Conservation (phyloP, 1,140 invertebrate genomes). For the Drosophila ogumai region DNA sequence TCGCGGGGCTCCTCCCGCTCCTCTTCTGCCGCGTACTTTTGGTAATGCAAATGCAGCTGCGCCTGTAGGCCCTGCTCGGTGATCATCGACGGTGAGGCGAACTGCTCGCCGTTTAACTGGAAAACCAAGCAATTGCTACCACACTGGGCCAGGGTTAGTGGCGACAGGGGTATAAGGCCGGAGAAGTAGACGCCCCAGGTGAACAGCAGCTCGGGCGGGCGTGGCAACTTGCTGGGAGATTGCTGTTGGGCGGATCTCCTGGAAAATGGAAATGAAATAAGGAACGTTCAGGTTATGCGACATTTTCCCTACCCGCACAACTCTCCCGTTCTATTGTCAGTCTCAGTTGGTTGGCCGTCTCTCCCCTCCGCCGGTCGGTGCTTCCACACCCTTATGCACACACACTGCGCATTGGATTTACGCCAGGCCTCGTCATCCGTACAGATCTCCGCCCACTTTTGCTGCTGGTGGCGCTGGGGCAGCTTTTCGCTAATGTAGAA, state of each 20-base stretch:
- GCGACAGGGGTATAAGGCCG: slow-evolving; percentile 90
- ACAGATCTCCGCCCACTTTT: slow-evolving; percentile 87
- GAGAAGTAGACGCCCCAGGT: slow-evolving; percentile 94
- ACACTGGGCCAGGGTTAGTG: slow-evolving; percentile 86
- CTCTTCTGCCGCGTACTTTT: slow-evolving; percentile 60
- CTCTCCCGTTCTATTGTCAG: slow-evolving; percentile 36
- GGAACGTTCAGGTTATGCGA: background rate
- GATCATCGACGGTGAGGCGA: slow-evolving; percentile 87
- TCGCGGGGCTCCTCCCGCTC: slow-evolving; percentile 27
- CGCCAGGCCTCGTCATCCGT: slow-evolving; percentile 63
- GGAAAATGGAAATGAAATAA: background rate
- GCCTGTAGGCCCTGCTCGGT: slow-evolving; percentile 58
- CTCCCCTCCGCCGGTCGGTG: slow-evolving; percentile 33
- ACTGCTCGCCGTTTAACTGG: slow-evolving; percentile 94
- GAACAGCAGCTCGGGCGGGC: slow-evolving; percentile 87
- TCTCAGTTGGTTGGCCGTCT: slow-evolving; percentile 47
- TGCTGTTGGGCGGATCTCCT: slow-evolving; percentile 38
- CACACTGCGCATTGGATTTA: slow-evolving; percentile 77
- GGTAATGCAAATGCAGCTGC: slow-evolving; percentile 68
- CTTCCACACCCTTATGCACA: slow-evolving; percentile 82
- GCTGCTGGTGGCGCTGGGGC: slow-evolving; percentile 86
- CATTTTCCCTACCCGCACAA: background rate
- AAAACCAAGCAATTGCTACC: slow-evolving; percentile 93
- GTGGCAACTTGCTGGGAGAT: slow-evolving; percentile 48
- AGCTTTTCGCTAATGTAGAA: slow-evolving; percentile 95